A percentile compares a stretch with the other conserved stretches of the same genome.
These are phyloP conservation scores for Neosilurus mollespiculum DNA, from an alignment of 2,797 vertebrate genomes.

Conservation along the genomic window DNA sequence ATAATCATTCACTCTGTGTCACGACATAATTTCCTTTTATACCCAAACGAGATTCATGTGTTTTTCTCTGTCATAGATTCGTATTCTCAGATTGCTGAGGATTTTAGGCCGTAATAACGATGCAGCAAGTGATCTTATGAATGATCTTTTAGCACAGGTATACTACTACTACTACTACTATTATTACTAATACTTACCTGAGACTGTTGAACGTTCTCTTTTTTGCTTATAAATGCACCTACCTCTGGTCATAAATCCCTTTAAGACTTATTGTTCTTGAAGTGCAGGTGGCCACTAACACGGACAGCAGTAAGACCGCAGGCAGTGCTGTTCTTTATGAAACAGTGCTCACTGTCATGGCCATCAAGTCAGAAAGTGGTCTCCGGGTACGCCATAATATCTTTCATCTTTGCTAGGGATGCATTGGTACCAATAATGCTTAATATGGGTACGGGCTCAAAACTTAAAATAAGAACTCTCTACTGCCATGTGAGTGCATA, in stretches of 20 bases:
- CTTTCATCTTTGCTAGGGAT: background rate
- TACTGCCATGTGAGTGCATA: no score
- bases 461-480: no score
- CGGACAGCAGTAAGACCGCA: conserved; percentile 87
- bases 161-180: background rate
- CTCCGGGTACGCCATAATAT: conserved; percentile 75
- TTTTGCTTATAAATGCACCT: background rate
- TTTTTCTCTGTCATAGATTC: conserved; percentile 71
- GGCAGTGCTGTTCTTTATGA: conserved; percentile 89
- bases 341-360: conserved; percentile 86
- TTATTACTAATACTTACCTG: background rate
- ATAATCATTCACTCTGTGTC: background rate
- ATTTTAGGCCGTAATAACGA: conserved; percentile 84
- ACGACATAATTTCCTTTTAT: background rate
- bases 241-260: background rate
- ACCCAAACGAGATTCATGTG: background rate
- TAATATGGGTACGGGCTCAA: background rate
- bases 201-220: no score
- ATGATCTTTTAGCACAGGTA: conserved; percentile 89
- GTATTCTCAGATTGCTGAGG: conserved; percentile 82
- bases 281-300: conserved; percentile 87
- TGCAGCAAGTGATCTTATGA: conserved; percentile 83
- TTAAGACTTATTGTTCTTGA: background rate
- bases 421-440: background rate
- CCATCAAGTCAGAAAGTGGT: conserved; percentile 86